Evolutionary conservation across 2,113 vertebrate genomes (phyloP), one percentile per base, ranked within the genome.

Genomic region (Zingel zingel): DNA sequence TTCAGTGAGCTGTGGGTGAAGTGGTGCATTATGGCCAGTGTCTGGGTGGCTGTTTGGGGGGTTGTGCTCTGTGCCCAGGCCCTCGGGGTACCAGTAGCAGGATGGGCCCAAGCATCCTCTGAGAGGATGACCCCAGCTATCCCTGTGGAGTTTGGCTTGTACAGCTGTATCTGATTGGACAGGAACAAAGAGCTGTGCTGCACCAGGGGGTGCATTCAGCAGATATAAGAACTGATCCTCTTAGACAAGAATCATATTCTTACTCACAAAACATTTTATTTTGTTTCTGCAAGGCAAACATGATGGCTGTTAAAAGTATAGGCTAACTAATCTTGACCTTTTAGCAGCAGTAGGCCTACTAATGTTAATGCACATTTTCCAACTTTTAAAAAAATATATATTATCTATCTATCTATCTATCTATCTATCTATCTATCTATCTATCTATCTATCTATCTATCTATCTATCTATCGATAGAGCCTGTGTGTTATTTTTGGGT

Each of bases 71-170:
- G 77, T 93, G 91, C 93, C 90, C 89, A 43, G 82, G 77, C 92
- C 95, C 94, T 92, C 76, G 3, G 93, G 95, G 89, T 88, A 86
- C 87, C 90, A 94, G 94, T 90, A 94, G 94, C 93, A 95, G 92
- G 92, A 94, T 92, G 92, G 86, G 84, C 88, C 82, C 6, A 18
- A 89, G 92, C 89, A 94, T 93, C 92, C 92, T 88, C 90, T 92
- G 89, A 87, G 93, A 93, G 90, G 82, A 94, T 93, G 93, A 95
- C 93, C 94, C 81, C 66, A 56, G 77, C 87, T 91, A 83, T 94
- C 92, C 93, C 88, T 83, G 77, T 75, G 69, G 89, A 82, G 88
- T 76, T 87, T 73, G 89, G 92, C 94, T 95, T 94, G 90, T 83
- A 92, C 93, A 94, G 93, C 94, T 94, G 93, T 82, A 87, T 89